Evolutionary conservation across 1,140 invertebrate genomes (phyloP).

Genomic region (Zelostemma sp.): DNA sequence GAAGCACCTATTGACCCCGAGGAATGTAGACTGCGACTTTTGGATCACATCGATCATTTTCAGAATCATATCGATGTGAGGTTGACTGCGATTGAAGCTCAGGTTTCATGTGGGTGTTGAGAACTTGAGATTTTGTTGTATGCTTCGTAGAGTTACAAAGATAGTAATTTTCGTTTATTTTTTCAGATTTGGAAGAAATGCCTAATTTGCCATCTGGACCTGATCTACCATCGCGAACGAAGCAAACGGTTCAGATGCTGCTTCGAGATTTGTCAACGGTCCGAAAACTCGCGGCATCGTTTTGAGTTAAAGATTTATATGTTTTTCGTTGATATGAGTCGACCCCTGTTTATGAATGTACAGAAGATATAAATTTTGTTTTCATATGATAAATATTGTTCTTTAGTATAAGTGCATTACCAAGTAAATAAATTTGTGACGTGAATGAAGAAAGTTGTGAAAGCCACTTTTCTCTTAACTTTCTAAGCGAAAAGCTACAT

Average conservation of each 20-base stretch:
- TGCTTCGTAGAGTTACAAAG: neutral
- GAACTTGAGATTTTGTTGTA: neutral
- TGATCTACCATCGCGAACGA: conserved; percentile 65
- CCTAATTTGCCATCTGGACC: no score
- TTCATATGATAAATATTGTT: no score
- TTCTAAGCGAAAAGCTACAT: no score
- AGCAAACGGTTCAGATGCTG: conserved; percentile 73
- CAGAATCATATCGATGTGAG: conserved; percentile 79
- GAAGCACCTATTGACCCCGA: conserved; percentile 84
- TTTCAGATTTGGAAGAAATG: conserved; percentile 1
- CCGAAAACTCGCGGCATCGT: conserved; percentile 68
- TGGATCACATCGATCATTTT: conserved; percentile 83
- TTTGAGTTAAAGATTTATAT: no score
- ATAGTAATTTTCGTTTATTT: neutral
- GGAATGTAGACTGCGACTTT: conserved; percentile 82
- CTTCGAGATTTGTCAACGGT: conserved; percentile 71
- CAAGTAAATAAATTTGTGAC: no score
- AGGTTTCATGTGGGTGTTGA: neutral
- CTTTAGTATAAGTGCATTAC: no score
- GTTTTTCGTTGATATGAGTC: no score
- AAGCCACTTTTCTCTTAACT: no score
- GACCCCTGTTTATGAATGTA: no score
- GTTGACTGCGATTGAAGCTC: conserved; percentile 76
- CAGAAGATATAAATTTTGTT: no score
- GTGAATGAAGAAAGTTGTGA: no score